phyloP scores from a whole-genome alignment of 2,113 vertebrate species.

The Pteronura brasiliensis region DNA sequence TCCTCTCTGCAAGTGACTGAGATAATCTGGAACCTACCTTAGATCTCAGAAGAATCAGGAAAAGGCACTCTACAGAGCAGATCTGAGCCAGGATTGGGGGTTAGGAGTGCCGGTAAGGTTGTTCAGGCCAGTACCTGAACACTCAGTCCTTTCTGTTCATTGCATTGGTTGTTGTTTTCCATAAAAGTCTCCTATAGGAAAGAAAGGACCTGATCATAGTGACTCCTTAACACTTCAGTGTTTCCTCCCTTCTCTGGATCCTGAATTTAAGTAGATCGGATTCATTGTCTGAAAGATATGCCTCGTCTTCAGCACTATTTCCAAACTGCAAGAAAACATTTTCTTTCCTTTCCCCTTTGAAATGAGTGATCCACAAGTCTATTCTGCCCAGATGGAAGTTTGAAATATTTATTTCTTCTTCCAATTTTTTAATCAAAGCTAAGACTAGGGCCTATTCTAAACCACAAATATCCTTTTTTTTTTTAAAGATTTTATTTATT shows the following conservation, averaged over 20 bases:
- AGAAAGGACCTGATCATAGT: background rate
- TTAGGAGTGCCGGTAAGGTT: rapidly evolving
- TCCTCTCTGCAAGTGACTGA: background rate
- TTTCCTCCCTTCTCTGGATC: background rate
- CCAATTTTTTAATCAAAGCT: conserved; percentile 35
- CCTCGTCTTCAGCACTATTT: background rate
- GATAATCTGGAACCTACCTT: background rate
- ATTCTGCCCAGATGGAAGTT: background rate
- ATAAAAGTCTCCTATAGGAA: background rate
- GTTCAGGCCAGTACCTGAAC: background rate
- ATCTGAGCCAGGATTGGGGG: background rate
- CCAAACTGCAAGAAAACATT: background rate
- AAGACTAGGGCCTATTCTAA: background rate
- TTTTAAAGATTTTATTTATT: too few relatives aligned
- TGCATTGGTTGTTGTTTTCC: too few relatives aligned
- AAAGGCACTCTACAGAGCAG: background rate
- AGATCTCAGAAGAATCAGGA: background rate
- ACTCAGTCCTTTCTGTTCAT: background rate
- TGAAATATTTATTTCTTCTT: conserved; percentile 24
- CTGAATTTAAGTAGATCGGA: background rate
- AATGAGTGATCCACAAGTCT: background rate
- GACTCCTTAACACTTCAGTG: background rate
- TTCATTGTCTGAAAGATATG: background rate
- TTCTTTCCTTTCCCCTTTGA: background rate
- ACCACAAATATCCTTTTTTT: background rate